phyloP scores from a whole-genome alignment of 2,888 invertebrate species.

The Polydesmus complanatus region DNA sequence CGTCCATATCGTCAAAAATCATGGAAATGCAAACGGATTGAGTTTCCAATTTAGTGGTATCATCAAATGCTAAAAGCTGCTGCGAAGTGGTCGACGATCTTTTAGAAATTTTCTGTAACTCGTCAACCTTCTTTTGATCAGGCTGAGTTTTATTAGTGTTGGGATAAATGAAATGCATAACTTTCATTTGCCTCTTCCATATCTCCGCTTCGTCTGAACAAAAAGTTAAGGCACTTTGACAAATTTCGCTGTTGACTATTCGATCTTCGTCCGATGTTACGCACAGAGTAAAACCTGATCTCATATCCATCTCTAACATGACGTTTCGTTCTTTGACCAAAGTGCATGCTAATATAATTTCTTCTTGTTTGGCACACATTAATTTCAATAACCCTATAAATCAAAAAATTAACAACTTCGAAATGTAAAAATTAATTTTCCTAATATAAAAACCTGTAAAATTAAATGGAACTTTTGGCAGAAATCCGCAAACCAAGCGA shows the following conservation, averaged over 20 bases:
- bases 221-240: constrained; percentile 49
- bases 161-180: constrained; percentile 21
- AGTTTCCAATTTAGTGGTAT: constrained; percentile 6
- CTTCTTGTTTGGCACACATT: constrained; percentile 47
- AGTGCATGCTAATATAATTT: constrained; percentile 50
- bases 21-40: constrained; percentile 18
- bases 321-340: constrained; percentile 35
- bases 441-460: constrained; percentile 41
- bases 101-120: background rate
- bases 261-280: constrained; percentile 45
- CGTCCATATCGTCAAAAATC: constrained; percentile 19
- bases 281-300: constrained; percentile 42
- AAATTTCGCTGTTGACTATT: constrained; percentile 48
- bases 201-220: constrained; percentile 39
- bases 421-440: background rate
- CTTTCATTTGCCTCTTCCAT: constrained; percentile 32
- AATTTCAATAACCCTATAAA: constrained; percentile 42
- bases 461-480: constrained; percentile 33
- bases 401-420: constrained; percentile 7
- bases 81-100: background rate
- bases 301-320: constrained; percentile 39
- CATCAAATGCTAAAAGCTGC: background rate
- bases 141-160: background rate
- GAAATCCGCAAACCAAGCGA: constrained; percentile 37
- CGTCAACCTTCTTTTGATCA: background rate